Base-by-base conservation (phyloP, 2,113 vertebrate species). In the Amphilophus citrinellus region DNA sequence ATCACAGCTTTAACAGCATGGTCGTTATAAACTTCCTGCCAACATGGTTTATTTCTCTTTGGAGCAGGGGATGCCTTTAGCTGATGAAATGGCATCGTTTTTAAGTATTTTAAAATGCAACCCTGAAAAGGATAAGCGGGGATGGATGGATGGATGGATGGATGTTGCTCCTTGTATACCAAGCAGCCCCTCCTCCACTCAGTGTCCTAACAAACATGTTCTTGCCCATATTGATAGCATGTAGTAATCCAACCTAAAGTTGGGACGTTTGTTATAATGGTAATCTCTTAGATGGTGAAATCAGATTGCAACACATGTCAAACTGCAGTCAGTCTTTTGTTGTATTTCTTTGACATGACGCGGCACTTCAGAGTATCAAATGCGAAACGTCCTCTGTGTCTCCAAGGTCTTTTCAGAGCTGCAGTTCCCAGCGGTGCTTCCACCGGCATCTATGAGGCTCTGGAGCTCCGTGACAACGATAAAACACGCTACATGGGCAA, bases 391-490 rank as follows among this genome's bases (percentile, higher is more conserved):
- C 65, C 10, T 80, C 15, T 93, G 58, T 85, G 61, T 71, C 90
- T 86, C 65, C 4, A 90, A 99, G 98, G 98, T 95, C 96, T 98
- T 17, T 99, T 99, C 94, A 96, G 98, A 95, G 98, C 98, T 17
- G 98, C 98, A 32, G 98, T 99, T 77, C 98, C 98, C 90, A 99
- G 98, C 0, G 98, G 98, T 10, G 98, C 98, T 60, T 99, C 98
- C 20, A 99, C 98, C 15, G 98, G 98, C 6, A 98, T 99, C 95
- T 99, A 99, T 3, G 98, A 99, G 91, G 98, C 98, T 73, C 96
- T 99, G 76, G 98, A 99, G 88, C 98, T 99, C 47, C 97, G 98
- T 50, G 98, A 99, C 96, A 98, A 99, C 95, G 98, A 99, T 91
- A 99, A 99, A 93, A 99, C 98, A 0, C 97, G 98, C 81, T 99